Conservation (phyloP, 2,888 invertebrate species). For the Acronicta aceris region DNA sequence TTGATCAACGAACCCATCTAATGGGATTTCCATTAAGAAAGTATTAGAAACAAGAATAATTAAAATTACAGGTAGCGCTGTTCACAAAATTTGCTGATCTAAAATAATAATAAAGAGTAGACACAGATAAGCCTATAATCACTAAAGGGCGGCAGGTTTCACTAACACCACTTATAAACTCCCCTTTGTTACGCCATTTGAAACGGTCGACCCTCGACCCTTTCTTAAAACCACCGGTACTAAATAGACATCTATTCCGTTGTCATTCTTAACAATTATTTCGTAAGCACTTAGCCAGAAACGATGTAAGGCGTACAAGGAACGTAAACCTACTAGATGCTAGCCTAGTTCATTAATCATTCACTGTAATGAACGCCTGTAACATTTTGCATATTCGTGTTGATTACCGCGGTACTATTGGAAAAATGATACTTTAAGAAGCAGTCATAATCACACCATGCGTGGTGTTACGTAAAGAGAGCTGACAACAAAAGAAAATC, state of each 20-base stretch:
- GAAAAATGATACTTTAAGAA: constrained; percentile 17
- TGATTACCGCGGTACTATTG: constrained; percentile 10
- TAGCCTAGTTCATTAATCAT: constrained; percentile 38
- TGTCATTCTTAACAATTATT: constrained; percentile 54
- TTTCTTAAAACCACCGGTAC: constrained; percentile 53
- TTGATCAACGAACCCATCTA: constrained; percentile 25
- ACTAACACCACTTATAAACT: constrained; percentile 64
- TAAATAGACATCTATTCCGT: constrained; percentile 46
- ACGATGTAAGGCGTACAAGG: constrained; percentile 24
- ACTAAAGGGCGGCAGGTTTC: constrained; percentile 61
- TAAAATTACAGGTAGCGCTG: constrained; percentile 28
- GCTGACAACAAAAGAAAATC: constrained; percentile 48
- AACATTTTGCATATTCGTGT: constrained; percentile 16
- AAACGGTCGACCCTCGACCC: constrained; percentile 58
- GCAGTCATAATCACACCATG: background rate
- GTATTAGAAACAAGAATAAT: constrained; percentile 41
- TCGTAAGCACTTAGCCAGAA: constrained; percentile 48
- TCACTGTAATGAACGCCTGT: constrained; percentile 34
- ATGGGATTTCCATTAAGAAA: constrained; percentile 16
- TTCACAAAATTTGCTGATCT: constrained; percentile 23
- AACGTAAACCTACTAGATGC: constrained; percentile 6
- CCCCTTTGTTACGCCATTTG: constrained; percentile 62
- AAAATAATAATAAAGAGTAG: constrained; percentile 62
- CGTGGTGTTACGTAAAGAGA: constrained; percentile 23
- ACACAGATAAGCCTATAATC: constrained; percentile 62